These are phyloP conservation scores for Aix galericulata DNA, from an alignment of 2,113 vertebrate genomes.

Conservation along the genomic window DNA sequence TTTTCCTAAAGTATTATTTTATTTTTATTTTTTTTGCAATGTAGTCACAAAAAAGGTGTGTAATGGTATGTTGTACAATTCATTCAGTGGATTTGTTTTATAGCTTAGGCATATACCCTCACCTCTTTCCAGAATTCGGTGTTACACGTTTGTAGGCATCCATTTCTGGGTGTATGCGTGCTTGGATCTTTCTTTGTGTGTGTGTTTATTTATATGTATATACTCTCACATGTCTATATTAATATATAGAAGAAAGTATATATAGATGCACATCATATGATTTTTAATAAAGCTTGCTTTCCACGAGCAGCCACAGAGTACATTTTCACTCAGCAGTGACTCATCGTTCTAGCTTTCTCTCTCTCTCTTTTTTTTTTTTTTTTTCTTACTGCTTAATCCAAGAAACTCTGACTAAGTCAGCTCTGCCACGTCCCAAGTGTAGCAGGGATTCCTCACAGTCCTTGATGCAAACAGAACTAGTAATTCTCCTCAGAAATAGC, in stretches of 20 bases:
- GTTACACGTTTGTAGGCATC: fast-evolving
- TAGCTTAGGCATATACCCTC: not conserved
- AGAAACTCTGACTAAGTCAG: slow-evolving; percentile 77
- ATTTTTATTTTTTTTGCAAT: not conserved
- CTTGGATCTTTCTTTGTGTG: not conserved
- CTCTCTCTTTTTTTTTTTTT: not conserved
- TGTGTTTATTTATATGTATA: not conserved
- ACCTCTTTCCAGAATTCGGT: not conserved
- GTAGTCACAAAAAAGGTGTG: not conserved
- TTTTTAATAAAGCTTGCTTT: slow-evolving; percentile 34
- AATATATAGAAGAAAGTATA: not conserved
- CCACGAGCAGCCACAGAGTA: slow-evolving; percentile 48
- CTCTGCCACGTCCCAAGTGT: slow-evolving; percentile 75
- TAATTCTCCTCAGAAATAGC: slow-evolving; percentile 72
- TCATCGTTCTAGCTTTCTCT: slow-evolving; percentile 50
- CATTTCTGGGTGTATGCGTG: fast-evolving
- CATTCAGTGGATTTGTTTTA: not conserved
- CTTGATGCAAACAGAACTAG: slow-evolving; percentile 71
- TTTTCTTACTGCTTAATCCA: slow-evolving; percentile 51
- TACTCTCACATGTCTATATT: not conserved
- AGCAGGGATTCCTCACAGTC: slow-evolving; percentile 62
- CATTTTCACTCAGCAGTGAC: slow-evolving; percentile 65
- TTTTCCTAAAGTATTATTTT: not conserved
- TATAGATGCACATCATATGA: not conserved
- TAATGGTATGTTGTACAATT: not conserved